Percentiles rank a stretch among this genome's conserved stretches.
Evolutionary conservation across 2,888 invertebrate species (phyloP).

Genomic region (Drosophila melanocephala): DNA sequence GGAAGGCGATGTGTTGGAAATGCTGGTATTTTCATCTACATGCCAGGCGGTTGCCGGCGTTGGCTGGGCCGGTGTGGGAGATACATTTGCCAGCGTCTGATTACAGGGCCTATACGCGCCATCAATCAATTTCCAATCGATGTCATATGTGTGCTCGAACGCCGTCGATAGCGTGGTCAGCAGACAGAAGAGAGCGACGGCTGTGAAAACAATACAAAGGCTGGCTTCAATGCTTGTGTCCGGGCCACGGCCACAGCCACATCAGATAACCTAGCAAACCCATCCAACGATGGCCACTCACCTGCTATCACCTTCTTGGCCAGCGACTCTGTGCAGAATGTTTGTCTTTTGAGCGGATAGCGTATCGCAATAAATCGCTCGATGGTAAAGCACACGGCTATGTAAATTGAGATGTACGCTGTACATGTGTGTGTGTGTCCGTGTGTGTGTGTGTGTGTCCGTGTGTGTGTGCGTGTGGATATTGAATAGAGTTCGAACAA

Average conservation of each 20-base stretch:
- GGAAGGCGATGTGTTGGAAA: slow-evolving; percentile 1
- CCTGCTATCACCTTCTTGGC: slow-evolving; percentile 89
- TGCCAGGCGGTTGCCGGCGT: slow-evolving; percentile 56
- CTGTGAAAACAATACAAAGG: slow-evolving; percentile 63
- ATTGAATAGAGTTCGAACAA: slow-evolving; percentile 36
- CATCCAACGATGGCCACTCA: slow-evolving; percentile 60
- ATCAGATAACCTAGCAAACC: neutral
- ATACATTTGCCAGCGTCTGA: slow-evolving; percentile 68
- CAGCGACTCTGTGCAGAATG: slow-evolving; percentile 89
- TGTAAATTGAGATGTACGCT: slow-evolving; percentile 90
- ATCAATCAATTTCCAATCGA: slow-evolving; percentile 76
- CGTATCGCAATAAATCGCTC: slow-evolving; percentile 92
- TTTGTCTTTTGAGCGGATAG: slow-evolving; percentile 90
- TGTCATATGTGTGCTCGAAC: slow-evolving; percentile 88
- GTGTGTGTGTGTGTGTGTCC: neutral
- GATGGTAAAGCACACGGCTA: slow-evolving; percentile 91
- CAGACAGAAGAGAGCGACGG: slow-evolving; percentile 87
- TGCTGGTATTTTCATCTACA: slow-evolving; percentile 26
- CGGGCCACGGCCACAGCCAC: neutral
- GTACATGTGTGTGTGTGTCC: neutral
- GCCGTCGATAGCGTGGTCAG: slow-evolving; percentile 88
- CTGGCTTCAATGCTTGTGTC: slow-evolving; percentile 44
- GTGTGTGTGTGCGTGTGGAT: slow-evolving; percentile 1
- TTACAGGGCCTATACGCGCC: slow-evolving; percentile 80
- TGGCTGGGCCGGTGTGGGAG: slow-evolving; percentile 51